phyloP scores from a whole-genome alignment of 2,888 invertebrate genomes.

The Ditylenchus weischeri region DNA sequence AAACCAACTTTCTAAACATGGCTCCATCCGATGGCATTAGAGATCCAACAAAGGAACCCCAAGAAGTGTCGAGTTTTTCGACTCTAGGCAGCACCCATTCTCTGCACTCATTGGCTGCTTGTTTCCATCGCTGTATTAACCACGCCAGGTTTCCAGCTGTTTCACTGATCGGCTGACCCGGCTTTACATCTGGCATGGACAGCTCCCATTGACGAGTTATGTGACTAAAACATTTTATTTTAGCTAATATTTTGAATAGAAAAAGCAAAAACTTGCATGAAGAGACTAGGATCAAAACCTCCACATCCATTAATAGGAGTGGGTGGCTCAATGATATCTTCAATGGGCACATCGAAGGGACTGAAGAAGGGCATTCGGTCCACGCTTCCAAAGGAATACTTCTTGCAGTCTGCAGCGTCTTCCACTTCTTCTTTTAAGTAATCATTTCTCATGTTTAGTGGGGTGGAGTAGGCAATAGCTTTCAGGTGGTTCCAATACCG shows the following conservation, averaged over 20 bases:
- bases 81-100: conserved; percentile 33
- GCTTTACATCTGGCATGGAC: neutral
- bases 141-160: conserved; percentile 37
- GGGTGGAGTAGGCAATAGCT: conserved; percentile 49
- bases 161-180: conserved; percentile 17
- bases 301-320: conserved; percentile 32
- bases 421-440: conserved; percentile 13
- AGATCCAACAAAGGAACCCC: conserved; percentile 42
- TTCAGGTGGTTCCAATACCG: conserved; percentile 50
- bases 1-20: conserved; percentile 24
- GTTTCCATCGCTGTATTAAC: conserved; percentile 39
- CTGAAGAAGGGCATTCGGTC: conserved; percentile 22
- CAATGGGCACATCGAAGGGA: conserved; percentile 11
- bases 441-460: conserved; percentile 33
- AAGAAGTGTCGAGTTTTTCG: conserved; percentile 37
- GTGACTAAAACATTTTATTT: conserved; percentile 28
- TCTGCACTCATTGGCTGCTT: conserved; percentile 20
- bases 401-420: conserved; percentile 10
- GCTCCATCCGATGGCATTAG: conserved; percentile 43
- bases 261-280: conserved; percentile 13
- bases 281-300: conserved; percentile 31
- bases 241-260: conserved; percentile 14
- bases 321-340: conserved; percentile 13
- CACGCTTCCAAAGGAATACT: conserved; percentile 25
- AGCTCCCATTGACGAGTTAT: conserved; percentile 54